Conservation (phyloP, 1,140 invertebrate species). For the Heliconius eleuchia region DNA sequence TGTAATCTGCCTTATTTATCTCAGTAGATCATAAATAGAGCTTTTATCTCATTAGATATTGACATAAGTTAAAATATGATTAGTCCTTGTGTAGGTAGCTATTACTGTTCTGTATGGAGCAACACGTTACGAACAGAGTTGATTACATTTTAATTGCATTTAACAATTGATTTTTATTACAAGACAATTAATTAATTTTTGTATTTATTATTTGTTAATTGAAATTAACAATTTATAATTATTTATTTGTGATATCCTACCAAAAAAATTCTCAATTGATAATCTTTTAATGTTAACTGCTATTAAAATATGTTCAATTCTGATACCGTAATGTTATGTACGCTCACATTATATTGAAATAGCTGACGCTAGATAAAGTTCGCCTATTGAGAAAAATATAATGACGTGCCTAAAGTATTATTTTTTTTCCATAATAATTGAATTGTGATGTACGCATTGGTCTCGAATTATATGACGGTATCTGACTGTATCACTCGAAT, state of each 20-base stretch:
- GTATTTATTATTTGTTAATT: too few relatives aligned
- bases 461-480: slow-evolving; percentile 17
- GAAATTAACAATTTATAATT: too few relatives aligned
- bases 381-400: slow-evolving; percentile 12
- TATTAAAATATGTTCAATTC: background rate
- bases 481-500: background rate
- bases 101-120: background rate
- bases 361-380: slow-evolving; percentile 15
- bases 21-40: background rate
- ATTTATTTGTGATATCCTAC: too few relatives aligned
- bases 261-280: too few relatives aligned
- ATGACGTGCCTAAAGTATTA: slow-evolving; percentile 29
- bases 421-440: slow-evolving; percentile 16
- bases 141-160: background rate
- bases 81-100: background rate
- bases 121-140: background rate
- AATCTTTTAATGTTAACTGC: background rate
- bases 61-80: background rate
- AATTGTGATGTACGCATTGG: slow-evolving; percentile 29
- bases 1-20: slow-evolving; percentile 12
- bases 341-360: background rate
- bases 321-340: background rate
- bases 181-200: too few relatives aligned
- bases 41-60: background rate
- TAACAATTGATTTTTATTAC: too few relatives aligned